Base-by-base conservation (phyloP, 2,888 invertebrate genomes). In the Caradrina clavipalpis region DNA sequence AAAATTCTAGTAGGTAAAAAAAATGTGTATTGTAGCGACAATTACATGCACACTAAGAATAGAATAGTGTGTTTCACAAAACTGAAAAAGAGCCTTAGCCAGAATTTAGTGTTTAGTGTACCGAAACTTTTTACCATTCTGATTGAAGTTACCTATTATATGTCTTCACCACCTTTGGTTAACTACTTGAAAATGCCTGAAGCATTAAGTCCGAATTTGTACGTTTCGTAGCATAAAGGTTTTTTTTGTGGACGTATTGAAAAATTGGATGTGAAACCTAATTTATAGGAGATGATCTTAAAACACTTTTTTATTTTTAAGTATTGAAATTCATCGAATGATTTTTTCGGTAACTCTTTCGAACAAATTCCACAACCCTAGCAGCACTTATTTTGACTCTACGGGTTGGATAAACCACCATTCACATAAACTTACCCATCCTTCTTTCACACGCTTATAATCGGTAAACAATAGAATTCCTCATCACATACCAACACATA, bases 401-500 rank as follows among this genome's bases (percentile, higher is more conserved):
- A 6, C 2, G 5, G 6, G 45, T 45, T 45, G 17, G 17, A 45
- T 5, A 17, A 11, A 45, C 17, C 45, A 17, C 0, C 45, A 5
- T 45, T 45, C 17, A 45, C 0, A 45, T 17, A 17, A 17, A 6
- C 15, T 0, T 45, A 4, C 13, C 42, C 15, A 45, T 45, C 45
- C 45, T 35, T 8, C 35, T 21, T 70, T 77, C 56, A 68, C 58
- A 72, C 58, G 50, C 60, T 53, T 19, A 0, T 55, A 50, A 42
- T 47, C 39, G 21, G 11, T 51, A 45, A 39, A 42, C 1, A 57
- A 70, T 71, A 13, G 47, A 49, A 62, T 69, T 53, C 50, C 49
- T 61, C 3, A 69, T 61, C 45, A 61, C 62, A 73, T 78, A 51
- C 55, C 57, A 51, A 63, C 1, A 3, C 22, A 60, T 56, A 68